Percentiles rank a stretch among this genome's conserved stretches.
Evolutionary conservation across 2,888 invertebrate genomes (phyloP).

Genomic region (Mechanitis mazaeus): DNA sequence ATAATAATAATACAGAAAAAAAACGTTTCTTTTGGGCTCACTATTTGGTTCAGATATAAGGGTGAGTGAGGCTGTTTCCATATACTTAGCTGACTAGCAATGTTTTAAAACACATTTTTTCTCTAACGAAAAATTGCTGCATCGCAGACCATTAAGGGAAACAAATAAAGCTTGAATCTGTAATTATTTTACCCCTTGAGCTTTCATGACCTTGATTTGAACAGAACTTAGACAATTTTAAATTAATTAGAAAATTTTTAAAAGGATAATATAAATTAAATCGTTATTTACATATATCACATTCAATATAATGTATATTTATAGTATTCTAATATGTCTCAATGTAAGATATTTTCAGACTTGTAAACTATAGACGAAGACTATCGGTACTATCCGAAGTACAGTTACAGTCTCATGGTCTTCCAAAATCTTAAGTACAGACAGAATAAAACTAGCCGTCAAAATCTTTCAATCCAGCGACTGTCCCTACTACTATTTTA

Average conservation of each 20-base stretch:
- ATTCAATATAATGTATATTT: not conserved
- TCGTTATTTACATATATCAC: constrained; percentile 34
- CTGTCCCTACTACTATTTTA: no score
- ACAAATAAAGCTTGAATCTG: constrained; percentile 64
- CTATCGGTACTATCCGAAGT: constrained; percentile 61
- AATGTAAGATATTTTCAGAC: constrained; percentile 13
- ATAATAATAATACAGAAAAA: no score
- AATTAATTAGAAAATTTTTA: constrained; percentile 39
- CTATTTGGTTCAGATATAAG: no score
- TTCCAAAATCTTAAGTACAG: no score
- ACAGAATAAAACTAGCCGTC: no score
- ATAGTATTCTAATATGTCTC: not conserved
- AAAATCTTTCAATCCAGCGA: no score
- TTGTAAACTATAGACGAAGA: constrained; percentile 16
- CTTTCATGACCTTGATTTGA: constrained; percentile 39
- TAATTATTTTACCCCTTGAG: constrained; percentile 66
- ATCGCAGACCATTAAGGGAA: constrained; percentile 63
- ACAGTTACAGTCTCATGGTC: constrained; percentile 35
- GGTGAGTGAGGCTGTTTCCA: not conserved
- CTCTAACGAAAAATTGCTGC: constrained; percentile 43
- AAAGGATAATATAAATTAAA: constrained; percentile 46
- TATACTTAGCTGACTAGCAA: constrained; percentile 18
- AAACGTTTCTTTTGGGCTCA: no score
- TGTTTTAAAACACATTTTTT: constrained; percentile 34
- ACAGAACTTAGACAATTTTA: no score